A percentile compares a stretch with the other conserved stretches of the same genome.
These are phyloP conservation scores for Brachionus angularis DNA, from an alignment of 1,140 invertebrate genomes.

Conservation along the genomic window DNA sequence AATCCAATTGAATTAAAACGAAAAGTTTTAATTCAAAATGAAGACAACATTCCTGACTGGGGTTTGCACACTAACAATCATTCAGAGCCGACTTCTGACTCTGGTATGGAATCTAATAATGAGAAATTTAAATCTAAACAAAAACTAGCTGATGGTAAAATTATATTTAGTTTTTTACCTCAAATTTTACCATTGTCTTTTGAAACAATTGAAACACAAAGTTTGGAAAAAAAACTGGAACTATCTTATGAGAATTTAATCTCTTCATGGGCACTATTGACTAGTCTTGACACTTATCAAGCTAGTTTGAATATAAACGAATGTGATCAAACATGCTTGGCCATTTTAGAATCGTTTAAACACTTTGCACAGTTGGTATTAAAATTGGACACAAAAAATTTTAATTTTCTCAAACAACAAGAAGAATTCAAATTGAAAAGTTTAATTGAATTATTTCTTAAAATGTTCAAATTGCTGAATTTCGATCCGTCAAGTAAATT, in stretches of 20 bases:
- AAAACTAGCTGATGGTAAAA: constrained; percentile 39
- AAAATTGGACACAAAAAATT: neutral
- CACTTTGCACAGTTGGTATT: neutral
- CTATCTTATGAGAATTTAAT: neutral
- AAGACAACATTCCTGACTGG: constrained; percentile 8
- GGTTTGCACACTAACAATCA: neutral
- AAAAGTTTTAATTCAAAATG: too few relatives aligned
- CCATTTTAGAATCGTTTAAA: neutral
- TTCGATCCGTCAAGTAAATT: neutral
- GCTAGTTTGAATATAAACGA: neutral
- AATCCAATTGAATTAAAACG: too few relatives aligned
- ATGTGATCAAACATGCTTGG: neutral
- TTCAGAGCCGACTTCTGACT: neutral
- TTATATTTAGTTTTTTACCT: constrained; percentile 43
- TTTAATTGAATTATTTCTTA: neutral
- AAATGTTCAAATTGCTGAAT: neutral
- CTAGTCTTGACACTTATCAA: neutral
- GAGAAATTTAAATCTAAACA: neutral
- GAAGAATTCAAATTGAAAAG: neutral
- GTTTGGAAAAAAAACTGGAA: neutral
- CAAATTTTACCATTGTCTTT: constrained; percentile 10
- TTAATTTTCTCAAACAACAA: neutral
- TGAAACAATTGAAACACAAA: neutral
- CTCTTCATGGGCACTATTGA: neutral
- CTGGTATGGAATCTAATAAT: constrained; percentile 4